Evolutionary conservation across 2,113 vertebrate species (phyloP), one percentile per base, ranked within the genome.

Genomic region (Chascanopsetta lugubris): DNA sequence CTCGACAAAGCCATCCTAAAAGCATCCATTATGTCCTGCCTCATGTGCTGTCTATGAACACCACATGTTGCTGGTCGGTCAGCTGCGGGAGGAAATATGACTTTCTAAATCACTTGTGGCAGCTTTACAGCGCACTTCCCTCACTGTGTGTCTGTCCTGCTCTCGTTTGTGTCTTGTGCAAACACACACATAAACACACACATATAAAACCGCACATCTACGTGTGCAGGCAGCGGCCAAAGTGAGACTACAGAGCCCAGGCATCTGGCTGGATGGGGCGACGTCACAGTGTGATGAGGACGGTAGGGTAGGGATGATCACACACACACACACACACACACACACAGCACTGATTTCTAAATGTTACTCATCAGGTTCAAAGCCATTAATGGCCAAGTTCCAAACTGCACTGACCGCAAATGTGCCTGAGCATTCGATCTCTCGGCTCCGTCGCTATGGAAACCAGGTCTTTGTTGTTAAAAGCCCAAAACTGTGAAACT

Each of bases 41-140:
- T 82, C 85, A 80, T 87, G 86, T 82, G 78, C 80, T 57, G 81
- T 87, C 81, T 88, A 87, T 87, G 81, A 87, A 72, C 82, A 88
- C 82, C 90, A 92, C 82, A 91, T 92, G 90, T 90, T 91, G 77
- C 83, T 60, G 75, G 82, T 88, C 90, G 75, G 82, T 88, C 90
- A 90, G 86, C 59, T 59, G 72, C 73, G 80, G 47, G 51, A 66
- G 85, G 80, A 89, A 82, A 87, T 85, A 89, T 50, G 77, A 75
- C 74, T 88, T 77, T 66, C 82, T 85, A 90, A 90, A 92, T 87
- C 79, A 88, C 74, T 83, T 82, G 85, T 87, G 90, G 89, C 84
- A 79, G 80, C 69, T 91, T 89, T 83, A 85, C 85, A 80, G 77
- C 82, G 62, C 53, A 70, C 63, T 82, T 72, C 65, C 49, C 79